These are phyloP conservation scores for Setophaga petechia DNA, from an alignment of 2,113 vertebrate species.

Conservation along the genomic window DNA sequence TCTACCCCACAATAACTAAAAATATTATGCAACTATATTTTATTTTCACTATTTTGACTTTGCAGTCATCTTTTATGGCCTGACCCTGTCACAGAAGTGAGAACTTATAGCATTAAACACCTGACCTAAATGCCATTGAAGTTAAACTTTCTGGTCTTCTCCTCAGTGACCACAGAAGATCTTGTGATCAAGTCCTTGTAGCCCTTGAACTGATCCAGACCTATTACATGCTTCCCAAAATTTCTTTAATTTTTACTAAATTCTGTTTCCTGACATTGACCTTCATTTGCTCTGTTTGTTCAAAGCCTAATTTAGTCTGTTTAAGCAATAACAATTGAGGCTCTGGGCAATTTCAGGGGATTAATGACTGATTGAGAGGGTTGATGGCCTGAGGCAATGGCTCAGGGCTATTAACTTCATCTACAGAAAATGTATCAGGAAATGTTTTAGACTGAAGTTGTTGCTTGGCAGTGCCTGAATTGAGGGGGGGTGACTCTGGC, in stretches of 20 bases:
- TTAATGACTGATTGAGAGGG: conserved; percentile 36
- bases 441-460: conserved; percentile 17
- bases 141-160: neutral
- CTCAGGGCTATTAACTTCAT: conserved; percentile 13
- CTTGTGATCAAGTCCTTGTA: neutral
- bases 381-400: conserved; percentile 33
- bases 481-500: neutral
- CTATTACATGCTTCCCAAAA: neutral
- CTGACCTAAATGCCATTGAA: neutral
- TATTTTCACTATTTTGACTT: neutral
- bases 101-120: neutral
- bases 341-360: conserved; percentile 4
- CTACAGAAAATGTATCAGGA: conserved; percentile 26
- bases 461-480: neutral
- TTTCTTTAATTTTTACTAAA: neutral
- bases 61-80: neutral
- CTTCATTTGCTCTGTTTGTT: conserved; percentile 52
- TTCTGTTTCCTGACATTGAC: neutral
- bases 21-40: neutral
- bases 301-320: conserved; percentile 6
- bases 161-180: neutral
- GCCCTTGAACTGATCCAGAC: neutral
- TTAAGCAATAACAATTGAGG: neutral
- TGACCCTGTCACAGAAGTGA: neutral
- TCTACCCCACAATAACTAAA: neutral